Base-by-base conservation (phyloP, 2,888 invertebrate genomes). In the Actias luna region DNA sequence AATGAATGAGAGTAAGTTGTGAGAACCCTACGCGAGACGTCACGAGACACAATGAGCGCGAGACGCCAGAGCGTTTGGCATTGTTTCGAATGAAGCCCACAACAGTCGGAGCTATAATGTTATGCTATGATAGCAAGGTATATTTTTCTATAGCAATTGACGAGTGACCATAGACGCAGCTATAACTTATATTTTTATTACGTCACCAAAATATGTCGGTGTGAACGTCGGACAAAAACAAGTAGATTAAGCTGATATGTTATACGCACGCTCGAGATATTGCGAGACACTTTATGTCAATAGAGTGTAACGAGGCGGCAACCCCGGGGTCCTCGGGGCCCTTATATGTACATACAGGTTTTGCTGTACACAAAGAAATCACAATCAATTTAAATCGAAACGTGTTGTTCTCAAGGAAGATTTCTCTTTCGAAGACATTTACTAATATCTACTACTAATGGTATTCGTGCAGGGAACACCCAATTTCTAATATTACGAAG, bases 51-150 rank as follows among this genome's bases (percentile, higher is more conserved):
- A 10, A 22, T 10, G 12, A 8, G 12, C 31, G 29, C 10, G 10
- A 18, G 7, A 16, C 29, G 35, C 0, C 1, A 29, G 31, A n/a
- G 18, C 14, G 18, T 12, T 27, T 8, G 39, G 39, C 14, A 10
- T 2, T 36, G 39, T 25, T 31, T 64, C 50, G 58, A 29, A 64
- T 62, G 61, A 72, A 66, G n/a, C n/a, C n/a, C n/a, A n/a, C n/a
- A n/a, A n/a, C n/a, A n/a, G n/a, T n/a, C n/a, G n/a, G n/a, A n/a
- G n/a, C n/a, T n/a, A n/a, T n/a, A n/a, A n/a, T n/a, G n/a, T n/a
- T n/a, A n/a, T n/a, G n/a, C n/a, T n/a, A n/a, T n/a, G n/a, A n/a
- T n/a, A n/a, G n/a, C n/a, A n/a, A n/a, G n/a, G n/a, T n/a, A n/a
- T n/a, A n/a, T n/a, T n/a, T n/a, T n/a, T n/a, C n/a, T n/a, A n/a